Conservation (phyloP, 2,888 invertebrate genomes). For the Drosophila mulleri region DNA sequence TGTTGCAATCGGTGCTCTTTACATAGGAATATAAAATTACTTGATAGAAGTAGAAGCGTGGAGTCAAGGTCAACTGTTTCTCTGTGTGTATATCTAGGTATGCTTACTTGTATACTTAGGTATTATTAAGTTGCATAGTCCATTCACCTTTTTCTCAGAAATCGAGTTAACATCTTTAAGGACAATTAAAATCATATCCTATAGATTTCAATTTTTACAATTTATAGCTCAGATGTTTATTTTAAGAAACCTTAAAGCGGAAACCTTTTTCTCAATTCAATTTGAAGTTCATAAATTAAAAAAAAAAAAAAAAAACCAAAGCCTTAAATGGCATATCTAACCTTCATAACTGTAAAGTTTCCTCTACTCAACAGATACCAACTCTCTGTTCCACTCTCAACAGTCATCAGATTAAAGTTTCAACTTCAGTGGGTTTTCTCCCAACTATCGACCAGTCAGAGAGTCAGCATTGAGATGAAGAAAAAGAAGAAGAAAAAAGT, state of each 20-base stretch:
- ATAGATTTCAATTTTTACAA: not conserved
- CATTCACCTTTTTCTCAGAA: no score
- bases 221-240: no score
- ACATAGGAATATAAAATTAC: not conserved
- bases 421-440: conserved; percentile 19
- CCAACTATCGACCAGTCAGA: conserved; percentile 18
- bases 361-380: not conserved
- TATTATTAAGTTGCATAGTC: no score
- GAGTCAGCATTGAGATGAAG: conserved; percentile 24
- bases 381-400: not conserved
- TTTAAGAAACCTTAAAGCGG: not conserved
- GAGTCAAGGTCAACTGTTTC: no score
- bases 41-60: no score
- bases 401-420: conserved; percentile 23
- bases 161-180: no score
- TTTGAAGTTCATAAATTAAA: not conserved
- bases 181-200: no score
- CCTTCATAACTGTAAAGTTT: conserved; percentile 9
- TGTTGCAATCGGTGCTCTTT: not conserved
- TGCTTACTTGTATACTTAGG: no score
- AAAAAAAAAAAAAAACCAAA: not conserved
- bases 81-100: no score
- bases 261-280: not conserved
- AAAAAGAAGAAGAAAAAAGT: conserved; percentile 53
- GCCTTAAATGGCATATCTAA: not conserved